Base-by-base conservation (phyloP, 2,888 invertebrate species). In the Globia sparganii region DNA sequence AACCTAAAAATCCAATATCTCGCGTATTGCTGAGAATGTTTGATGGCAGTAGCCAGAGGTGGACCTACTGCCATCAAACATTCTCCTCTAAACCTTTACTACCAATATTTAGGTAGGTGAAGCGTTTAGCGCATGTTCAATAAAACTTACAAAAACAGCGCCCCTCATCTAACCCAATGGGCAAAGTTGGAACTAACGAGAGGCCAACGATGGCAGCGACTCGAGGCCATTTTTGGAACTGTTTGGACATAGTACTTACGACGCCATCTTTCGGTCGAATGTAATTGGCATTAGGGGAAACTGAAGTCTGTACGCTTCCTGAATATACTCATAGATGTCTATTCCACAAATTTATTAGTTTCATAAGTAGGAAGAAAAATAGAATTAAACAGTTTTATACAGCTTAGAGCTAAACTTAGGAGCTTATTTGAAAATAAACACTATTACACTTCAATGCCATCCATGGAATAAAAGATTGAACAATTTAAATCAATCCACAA, bases 241-340 rank as follows among this genome's bases (percentile, higher is more conserved):
- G 2, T 43, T 28, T 21, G 21, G n/a, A 28, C 21, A 43, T 18
- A 4, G 18, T 18, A 21, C 40, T n/a, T 56, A 25, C 1, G 4
- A 15, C 62, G 83, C 81, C 83, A 83, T 83, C 83, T 83, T 5
- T 77, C 37, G 74, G 70, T 46, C 34, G 15, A 1, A 13, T 49
- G 34, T 21, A 53, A 8, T 13, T 15, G 2, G 4, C 69, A 15
- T 49, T 59, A 34, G 1, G 11, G 11, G 9, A 34, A 34, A 56
- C 37, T 18, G 11, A 58, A 28, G 15, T 43, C 4, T 74, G 5
- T 2, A 13, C 2, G 59, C 13, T 83, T 77, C 62, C 65, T 34
- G 53, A 28, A 13, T 40, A 9, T 4, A 34, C n/a, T 31, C 28
- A 72, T 80, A 83, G 83, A 83, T 83, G 83, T 69, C 83, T 66